These are phyloP conservation scores for Thunnus albacares DNA, from an alignment of 2,797 vertebrate genomes.

Conservation along the genomic window DNA sequence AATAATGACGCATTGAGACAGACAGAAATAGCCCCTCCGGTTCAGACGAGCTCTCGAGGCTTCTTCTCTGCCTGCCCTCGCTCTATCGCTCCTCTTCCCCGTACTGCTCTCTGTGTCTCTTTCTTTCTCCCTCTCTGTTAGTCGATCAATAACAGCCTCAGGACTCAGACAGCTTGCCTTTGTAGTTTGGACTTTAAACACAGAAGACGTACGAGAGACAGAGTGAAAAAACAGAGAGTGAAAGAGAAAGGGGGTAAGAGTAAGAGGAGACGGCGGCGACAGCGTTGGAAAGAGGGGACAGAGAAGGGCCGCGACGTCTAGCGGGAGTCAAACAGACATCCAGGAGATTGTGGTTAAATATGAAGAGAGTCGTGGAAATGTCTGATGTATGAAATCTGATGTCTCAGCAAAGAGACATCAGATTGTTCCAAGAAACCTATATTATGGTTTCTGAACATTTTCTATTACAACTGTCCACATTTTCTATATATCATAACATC, in stretches of 20 bases:
- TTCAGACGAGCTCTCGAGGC: constrained; percentile 66
- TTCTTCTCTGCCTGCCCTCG: constrained; percentile 46
- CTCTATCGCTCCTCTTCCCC: constrained; percentile 36
- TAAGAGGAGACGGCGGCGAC: constrained; percentile 38
- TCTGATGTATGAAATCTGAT: constrained; percentile 5
- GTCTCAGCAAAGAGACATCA: constrained; percentile 4
- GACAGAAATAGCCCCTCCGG: constrained; percentile 75
- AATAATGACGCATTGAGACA: constrained; percentile 69
- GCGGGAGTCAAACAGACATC: constrained; percentile 16
- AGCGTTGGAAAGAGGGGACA: constrained; percentile 29
- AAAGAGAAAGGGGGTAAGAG: constrained; percentile 19
- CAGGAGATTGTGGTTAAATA: constrained; percentile 50
- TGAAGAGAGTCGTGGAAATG: constrained; percentile 51
- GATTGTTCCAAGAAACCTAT: constrained; percentile 29
- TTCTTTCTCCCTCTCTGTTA: constrained; percentile 47
- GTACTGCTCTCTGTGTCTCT: constrained; percentile 19
- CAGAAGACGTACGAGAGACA: constrained; percentile 43
- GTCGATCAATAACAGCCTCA: constrained; percentile 77
- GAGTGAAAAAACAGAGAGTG: constrained; percentile 37
- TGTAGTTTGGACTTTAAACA: constrained; percentile 73
- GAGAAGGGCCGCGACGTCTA: constrained; percentile 2
- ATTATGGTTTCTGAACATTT: constrained; percentile 46
- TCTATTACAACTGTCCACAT: constrained; percentile 29
- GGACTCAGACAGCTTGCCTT: constrained; percentile 68
- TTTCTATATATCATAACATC: constrained; percentile 45